A percentile compares a stretch with the other conserved stretches of the same genome.
Evolutionary conservation across 2,113 vertebrate genomes (phyloP).

Genomic region (Nycticebus coucang): DNA sequence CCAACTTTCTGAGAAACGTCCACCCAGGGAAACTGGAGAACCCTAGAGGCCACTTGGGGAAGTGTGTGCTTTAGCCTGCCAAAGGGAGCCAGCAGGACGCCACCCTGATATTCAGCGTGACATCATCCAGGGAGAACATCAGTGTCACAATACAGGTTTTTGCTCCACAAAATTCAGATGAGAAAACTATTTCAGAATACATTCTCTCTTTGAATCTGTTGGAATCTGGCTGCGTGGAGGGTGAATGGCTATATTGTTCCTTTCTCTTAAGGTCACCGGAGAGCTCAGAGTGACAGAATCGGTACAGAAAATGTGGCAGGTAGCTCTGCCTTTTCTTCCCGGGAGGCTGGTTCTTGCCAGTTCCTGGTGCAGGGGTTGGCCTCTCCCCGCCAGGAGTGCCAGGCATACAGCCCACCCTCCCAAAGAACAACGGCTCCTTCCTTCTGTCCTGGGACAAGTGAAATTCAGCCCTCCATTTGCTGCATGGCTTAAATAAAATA

Average conservation of each 20-base stretch:
- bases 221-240: not conserved
- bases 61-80: not conserved
- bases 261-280: not conserved
- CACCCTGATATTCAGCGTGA: not conserved
- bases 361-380: not conserved
- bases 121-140: not conserved
- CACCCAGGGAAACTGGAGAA: not conserved
- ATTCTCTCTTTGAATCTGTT: not conserved
- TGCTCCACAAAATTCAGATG: not conserved
- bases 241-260: accelerated
- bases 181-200: not conserved
- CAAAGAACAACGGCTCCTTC: not conserved
- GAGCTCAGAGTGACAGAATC: not conserved
- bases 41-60: not conserved
- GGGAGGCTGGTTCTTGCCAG: not conserved
- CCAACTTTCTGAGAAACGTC: not conserved
- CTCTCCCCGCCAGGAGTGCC: not conserved
- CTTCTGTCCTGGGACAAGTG: not conserved
- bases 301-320: accelerated
- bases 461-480: not conserved
- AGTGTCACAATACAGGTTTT: not conserved
- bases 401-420: not conserved
- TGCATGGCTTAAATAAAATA: not conserved
- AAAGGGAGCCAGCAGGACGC: no score
- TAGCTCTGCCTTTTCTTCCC: not conserved